Evolutionary conservation across 2,797 vertebrate genomes (phyloP), one percentile per base, ranked within the genome.

Genomic region (Periparus ater): DNA sequence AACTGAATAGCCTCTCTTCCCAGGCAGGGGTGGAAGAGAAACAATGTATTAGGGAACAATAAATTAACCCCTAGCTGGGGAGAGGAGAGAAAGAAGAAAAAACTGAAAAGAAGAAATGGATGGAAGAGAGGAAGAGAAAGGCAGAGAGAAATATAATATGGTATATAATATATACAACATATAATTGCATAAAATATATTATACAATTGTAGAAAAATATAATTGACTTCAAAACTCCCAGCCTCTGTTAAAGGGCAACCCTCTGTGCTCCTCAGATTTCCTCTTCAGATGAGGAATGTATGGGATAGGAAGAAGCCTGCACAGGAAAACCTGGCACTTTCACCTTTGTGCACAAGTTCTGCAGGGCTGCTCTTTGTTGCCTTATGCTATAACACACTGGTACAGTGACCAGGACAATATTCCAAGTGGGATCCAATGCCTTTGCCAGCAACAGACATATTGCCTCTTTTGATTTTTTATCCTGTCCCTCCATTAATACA

Each of bases 371-470:
- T 87, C 50, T 74, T 84, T 51, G 40, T 34, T 89, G 38, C 65
- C 63, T 50, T 71, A 30, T 10, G 7, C 48, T 55, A 44, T 53
- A 86, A 45, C 62, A 32, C 63, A 30, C 32, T 13, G 73, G 15
- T 32, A 58, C 88, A 76, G 79, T 45, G 48, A 45, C 50, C 74
- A 91, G 17, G 45, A 90, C 54, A 85, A n/a, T 26, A 48, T 47
- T 91, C 58, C 79, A 85, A 55, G 74, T 89, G 71, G 65, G 54
- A 90, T 78, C 80, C 89, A 87, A 81, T 58, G 66, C n/a, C 66
- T 95, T 96, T 72, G 40, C 30, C 89, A 93, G 72, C 38, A 45
- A 79, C 34, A 95, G 76, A 85, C 48, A 40, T 15, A 65, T 22
- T 2, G 0, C 16, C 36, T 60, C 76, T 70, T 77, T 26, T 32